A percentile compares a stretch with the other conserved stretches of the same genome.
phyloP scores from a whole-genome alignment of 2,113 vertebrate species.

The Silurus asotus region DNA sequence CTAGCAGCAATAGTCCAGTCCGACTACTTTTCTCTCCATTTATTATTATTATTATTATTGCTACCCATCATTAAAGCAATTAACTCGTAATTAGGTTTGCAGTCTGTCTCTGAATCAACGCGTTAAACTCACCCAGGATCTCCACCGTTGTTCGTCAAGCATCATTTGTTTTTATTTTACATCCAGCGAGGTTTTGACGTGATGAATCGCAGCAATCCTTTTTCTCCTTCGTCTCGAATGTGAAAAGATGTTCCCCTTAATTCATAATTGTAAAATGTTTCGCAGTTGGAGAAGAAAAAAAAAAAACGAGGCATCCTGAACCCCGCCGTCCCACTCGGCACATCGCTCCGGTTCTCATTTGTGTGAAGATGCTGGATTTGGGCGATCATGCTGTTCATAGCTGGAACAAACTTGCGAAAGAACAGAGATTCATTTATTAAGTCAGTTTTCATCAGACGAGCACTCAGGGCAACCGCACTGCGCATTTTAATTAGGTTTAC shows the following conservation, averaged over 20 bases:
- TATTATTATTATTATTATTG: background rate
- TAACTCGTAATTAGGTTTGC: constrained; percentile 3
- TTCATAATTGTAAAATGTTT: constrained; percentile 6
- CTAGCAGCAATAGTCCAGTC: background rate
- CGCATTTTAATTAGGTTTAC: background rate
- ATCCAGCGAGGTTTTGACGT: background rate
- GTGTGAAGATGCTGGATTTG: background rate
- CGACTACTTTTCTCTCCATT: background rate
- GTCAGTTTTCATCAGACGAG: background rate
- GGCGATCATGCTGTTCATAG: background rate
- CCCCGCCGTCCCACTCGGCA: background rate
- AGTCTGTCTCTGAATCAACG: constrained; percentile 21
- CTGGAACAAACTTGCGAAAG: background rate
- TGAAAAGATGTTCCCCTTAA: background rate
- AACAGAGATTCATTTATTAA: background rate
- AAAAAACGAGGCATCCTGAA: background rate
- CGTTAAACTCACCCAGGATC: background rate
- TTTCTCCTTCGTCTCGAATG: background rate
- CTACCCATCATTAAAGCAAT: background rate
- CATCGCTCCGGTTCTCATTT: constrained; percentile 6
- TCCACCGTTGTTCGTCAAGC: background rate
- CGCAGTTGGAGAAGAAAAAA: constrained; percentile 11
- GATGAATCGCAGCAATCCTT: background rate
- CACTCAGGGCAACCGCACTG: background rate
- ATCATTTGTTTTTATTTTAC: constrained; percentile 13